A percentile compares a stretch with the other conserved stretches of the same genome.
These are phyloP conservation scores for Ranitomeya imitator DNA, from an alignment of 2,113 vertebrate genomes.

Conservation along the genomic window DNA sequence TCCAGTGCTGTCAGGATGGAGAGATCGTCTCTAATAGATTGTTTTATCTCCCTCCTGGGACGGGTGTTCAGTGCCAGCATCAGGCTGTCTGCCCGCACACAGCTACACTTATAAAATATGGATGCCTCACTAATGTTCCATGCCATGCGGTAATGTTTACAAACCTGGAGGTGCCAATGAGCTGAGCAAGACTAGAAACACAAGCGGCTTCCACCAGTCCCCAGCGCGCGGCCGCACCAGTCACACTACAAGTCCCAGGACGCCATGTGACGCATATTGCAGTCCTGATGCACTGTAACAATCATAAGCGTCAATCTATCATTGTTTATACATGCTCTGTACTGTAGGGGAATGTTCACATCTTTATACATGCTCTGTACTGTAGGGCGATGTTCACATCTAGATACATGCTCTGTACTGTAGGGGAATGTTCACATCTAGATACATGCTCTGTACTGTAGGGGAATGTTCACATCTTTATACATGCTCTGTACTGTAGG, in stretches of 20 bases:
- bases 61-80: neutral
- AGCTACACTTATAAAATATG: conserved; percentile 40
- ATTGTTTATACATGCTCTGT: neutral
- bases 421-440: no score
- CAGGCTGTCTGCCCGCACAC: conserved; percentile 27
- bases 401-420: neutral
- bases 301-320: neutral
- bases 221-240: neutral
- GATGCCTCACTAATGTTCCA: conserved; percentile 44
- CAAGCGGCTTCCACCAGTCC: neutral
- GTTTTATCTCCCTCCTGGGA: conserved; percentile 39
- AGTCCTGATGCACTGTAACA: neutral
- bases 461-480: no score
- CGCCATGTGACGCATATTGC: neutral
- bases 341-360: neutral
- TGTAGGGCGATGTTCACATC: neutral
- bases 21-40: conserved; percentile 24
- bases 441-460: neutral
- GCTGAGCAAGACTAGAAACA: neutral
- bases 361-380: neutral
- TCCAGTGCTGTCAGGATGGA: neutral
- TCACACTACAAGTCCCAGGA: neutral
- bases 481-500: neutral
- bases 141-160: conserved; percentile 51
- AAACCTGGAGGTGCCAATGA: conserved; percentile 23